phyloP scores from a whole-genome alignment of 2,888 invertebrate species.

The Sarcophaga caerulescens region DNA sequence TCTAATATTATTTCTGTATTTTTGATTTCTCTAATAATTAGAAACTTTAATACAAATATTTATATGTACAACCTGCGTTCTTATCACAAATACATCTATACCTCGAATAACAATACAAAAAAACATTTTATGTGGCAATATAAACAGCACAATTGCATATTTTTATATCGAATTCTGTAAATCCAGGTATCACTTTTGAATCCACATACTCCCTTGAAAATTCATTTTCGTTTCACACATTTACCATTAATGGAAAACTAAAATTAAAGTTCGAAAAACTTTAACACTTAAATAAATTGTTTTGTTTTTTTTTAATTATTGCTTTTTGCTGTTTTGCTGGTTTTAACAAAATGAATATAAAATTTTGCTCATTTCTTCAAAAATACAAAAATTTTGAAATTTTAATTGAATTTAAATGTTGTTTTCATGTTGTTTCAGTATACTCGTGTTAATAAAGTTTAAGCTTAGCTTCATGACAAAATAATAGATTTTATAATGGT shows the following conservation, averaged over 20 bases:
- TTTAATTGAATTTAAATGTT: slow-evolving; percentile 32
- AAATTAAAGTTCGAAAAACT: slow-evolving; percentile 5
- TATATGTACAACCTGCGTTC: too few relatives aligned
- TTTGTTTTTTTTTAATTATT: not conserved
- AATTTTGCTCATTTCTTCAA: not conserved
- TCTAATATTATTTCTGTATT: too few relatives aligned
- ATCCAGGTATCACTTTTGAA: too few relatives aligned
- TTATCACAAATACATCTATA: too few relatives aligned
- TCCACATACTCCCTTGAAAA: not conserved
- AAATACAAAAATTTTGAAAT: not conserved
- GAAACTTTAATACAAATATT: too few relatives aligned
- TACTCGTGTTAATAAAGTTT: too few relatives aligned
- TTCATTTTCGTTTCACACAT: not conserved
- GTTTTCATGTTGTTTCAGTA: not conserved
- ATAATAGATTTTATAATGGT: not conserved
- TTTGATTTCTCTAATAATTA: too few relatives aligned
- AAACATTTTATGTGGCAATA: too few relatives aligned
- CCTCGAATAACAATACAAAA: too few relatives aligned
- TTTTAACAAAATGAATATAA: not conserved
- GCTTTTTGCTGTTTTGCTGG: not conserved
- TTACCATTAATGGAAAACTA: not conserved
- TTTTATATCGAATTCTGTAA: too few relatives aligned
- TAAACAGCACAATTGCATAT: too few relatives aligned
- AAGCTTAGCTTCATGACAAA: not conserved
- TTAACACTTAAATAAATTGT: slow-evolving; percentile 28